Conservation (phyloP, 2,113 vertebrate species). For the Platanista minor region DNA sequence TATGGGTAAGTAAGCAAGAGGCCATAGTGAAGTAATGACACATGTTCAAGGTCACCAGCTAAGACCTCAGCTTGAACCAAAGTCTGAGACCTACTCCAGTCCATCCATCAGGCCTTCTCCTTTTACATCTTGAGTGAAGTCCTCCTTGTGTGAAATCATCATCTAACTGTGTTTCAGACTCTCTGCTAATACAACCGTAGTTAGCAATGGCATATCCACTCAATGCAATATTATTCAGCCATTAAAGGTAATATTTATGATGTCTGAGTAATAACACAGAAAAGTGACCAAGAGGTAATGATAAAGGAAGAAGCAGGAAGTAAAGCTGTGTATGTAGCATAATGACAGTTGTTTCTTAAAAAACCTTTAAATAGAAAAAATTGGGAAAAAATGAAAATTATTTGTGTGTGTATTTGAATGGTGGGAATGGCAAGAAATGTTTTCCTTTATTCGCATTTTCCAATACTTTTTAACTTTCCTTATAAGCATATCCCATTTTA, state of each 20-base stretch:
- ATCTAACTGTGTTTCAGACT: not conserved
- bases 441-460: not conserved
- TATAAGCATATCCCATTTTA: not conserved
- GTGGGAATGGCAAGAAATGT: not conserved
- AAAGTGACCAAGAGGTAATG: not conserved
- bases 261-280: not conserved
- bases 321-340: not conserved
- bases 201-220: not conserved
- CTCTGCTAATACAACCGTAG: not conserved
- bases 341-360: not conserved
- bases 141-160: not conserved
- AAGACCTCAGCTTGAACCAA: not conserved
- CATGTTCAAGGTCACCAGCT: not conserved
- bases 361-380: not conserved
- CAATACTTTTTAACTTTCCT: constrained; percentile 17
- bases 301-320: not conserved
- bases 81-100: not conserved
- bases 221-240: not conserved
- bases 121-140: not conserved
- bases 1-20: not conserved
- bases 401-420: not conserved
- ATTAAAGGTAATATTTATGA: not conserved
- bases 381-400: not conserved
- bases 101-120: not conserved
- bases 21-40: not conserved